Evolutionary conservation across 2,888 invertebrate genomes (phyloP).

Genomic region (Cosmia trapezina): DNA sequence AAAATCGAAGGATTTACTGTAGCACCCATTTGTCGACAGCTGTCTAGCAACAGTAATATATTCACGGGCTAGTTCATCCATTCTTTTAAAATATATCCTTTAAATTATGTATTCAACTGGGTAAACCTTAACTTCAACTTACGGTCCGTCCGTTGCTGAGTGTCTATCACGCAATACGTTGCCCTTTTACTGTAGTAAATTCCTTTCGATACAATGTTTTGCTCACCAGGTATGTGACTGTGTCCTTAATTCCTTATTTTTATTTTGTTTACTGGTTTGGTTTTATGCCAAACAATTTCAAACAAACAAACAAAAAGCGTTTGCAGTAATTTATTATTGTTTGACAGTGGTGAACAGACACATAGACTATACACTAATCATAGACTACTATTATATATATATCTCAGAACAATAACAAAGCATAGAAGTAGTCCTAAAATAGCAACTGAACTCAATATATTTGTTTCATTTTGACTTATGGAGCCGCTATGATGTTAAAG

Average conservation of each 20-base stretch:
- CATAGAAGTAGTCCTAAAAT: too few species aligned
- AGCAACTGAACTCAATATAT: too few species aligned
- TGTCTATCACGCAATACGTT: neutral
- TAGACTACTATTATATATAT: too few species aligned
- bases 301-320: conserved; percentile 15
- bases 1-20: conserved; percentile 77
- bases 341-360: neutral
- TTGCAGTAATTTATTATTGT: neutral
- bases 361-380: too few species aligned
- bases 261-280: too few species aligned
- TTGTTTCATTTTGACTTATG: too few species aligned
- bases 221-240: neutral
- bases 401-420: too few species aligned
- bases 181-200: neutral
- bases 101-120: neutral
- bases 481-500: too few species aligned
- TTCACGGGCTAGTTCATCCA: conserved; percentile 71
- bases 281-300: too few species aligned
- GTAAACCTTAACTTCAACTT: neutral
- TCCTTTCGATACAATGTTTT: neutral
- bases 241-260: neutral
- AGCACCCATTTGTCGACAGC: conserved; percentile 69
- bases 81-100: conserved; percentile 42
- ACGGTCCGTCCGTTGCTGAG: neutral
- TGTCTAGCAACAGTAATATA: conserved; percentile 75